These are phyloP conservation scores for Melanophora roralis DNA, from an alignment of 2,888 invertebrate genomes.

Conservation along the genomic window DNA sequence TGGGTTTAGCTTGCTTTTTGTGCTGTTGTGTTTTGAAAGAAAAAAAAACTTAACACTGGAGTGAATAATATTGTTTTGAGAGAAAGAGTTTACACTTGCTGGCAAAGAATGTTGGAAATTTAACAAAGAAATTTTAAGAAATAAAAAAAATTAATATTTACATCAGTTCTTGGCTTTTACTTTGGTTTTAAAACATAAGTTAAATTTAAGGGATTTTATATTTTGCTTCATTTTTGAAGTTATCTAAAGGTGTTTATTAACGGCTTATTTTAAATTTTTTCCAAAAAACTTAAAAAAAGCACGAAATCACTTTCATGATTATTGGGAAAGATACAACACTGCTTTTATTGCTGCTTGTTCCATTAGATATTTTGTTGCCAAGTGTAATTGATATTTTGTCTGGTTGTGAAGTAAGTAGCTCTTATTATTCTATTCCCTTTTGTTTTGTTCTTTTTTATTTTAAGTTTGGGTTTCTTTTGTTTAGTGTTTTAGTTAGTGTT, in stretches of 20 bases:
- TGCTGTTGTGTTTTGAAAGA: background rate
- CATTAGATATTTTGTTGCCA: background rate
- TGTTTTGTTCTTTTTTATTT: constrained; percentile 11
- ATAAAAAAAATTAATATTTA: too few relatives aligned
- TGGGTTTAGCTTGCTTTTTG: background rate
- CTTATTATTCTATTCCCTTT: background rate
- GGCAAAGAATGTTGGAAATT: background rate
- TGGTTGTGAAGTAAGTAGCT: background rate
- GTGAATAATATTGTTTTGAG: constrained; percentile 9
- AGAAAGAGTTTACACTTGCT: constrained; percentile 25
- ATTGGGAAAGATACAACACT: too few relatives aligned
- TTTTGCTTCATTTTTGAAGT: too few relatives aligned
- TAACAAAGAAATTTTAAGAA: too few relatives aligned
- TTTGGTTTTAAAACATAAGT: too few relatives aligned
- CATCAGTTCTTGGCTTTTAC: too few relatives aligned
- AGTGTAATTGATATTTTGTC: constrained; percentile 22
- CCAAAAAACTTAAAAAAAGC: too few relatives aligned
- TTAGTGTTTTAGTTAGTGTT: constrained; percentile 36
- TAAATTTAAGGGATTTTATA: too few relatives aligned
- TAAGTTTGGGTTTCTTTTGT: constrained; percentile 13
- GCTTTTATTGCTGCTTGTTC: too few relatives aligned
- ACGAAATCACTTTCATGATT: too few relatives aligned
- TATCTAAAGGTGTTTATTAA: too few relatives aligned
- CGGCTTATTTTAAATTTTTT: too few relatives aligned
- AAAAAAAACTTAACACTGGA: constrained; percentile 5